A percentile compares a stretch with the other conserved stretches of the same genome.
Evolutionary conservation across 1,140 invertebrate genomes (phyloP).

Genomic region (Psix sp.): DNA sequence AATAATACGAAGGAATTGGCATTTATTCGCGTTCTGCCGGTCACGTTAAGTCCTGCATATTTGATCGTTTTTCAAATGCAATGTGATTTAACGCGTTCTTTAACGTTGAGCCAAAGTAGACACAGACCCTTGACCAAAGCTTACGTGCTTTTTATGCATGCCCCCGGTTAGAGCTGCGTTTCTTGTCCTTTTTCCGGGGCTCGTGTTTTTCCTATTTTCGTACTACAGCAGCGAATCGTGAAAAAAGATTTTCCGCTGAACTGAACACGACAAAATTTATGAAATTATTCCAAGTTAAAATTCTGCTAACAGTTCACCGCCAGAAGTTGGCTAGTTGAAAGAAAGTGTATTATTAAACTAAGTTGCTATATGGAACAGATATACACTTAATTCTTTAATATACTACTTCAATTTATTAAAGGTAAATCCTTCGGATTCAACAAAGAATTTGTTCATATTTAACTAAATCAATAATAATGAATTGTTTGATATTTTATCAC

Average conservation of each 20-base stretch:
- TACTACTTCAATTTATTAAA: too few species aligned
- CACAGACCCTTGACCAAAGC: slow-evolving; percentile 31
- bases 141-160: slow-evolving; percentile 32
- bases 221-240: slow-evolving; percentile 12
- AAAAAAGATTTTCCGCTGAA: slow-evolving; percentile 26
- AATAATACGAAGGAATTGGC: slow-evolving; percentile 38
- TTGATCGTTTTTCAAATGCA: slow-evolving; percentile 48
- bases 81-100: slow-evolving; percentile 42
- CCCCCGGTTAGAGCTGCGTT: slow-evolving; percentile 17
- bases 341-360: too few species aligned
- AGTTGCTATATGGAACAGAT: too few species aligned
- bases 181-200: slow-evolving; percentile 4
- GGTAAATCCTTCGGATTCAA: too few species aligned
- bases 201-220: slow-evolving; percentile 2
- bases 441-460: too few species aligned
- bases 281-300: slow-evolving; percentile 7
- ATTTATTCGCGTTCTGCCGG: slow-evolving; percentile 33
- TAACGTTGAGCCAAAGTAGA: slow-evolving; percentile 30
- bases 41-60: slow-evolving; percentile 45
- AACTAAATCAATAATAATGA: too few species aligned
- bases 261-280: slow-evolving; percentile 6
- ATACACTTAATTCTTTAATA: too few species aligned
- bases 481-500: too few species aligned
- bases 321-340: too few species aligned
- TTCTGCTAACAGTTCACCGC: too few species aligned